Percentiles rank a stretch among this genome's conserved stretches.
Conservation (phyloP, 1,140 invertebrate species). For the Chlorops oryzae region DNA sequence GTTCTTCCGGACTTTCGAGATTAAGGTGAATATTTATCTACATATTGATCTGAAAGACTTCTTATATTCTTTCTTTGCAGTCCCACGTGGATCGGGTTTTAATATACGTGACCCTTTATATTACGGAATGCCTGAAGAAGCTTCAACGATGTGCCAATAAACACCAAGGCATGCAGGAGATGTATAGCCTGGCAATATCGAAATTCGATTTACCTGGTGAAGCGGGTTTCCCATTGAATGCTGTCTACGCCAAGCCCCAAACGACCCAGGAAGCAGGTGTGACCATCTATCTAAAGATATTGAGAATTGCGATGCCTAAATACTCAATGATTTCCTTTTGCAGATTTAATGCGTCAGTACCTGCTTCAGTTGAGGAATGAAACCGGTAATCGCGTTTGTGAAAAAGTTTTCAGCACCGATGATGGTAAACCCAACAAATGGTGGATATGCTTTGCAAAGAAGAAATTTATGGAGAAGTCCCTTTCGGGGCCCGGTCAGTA, state of each 20-base stretch:
- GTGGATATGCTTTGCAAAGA: slow-evolving; percentile 99
- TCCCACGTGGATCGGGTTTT: slow-evolving; percentile 91
- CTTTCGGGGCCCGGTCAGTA: slow-evolving; percentile 52
- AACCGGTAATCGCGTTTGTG: slow-evolving; percentile 81
- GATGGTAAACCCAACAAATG: slow-evolving; percentile 97
- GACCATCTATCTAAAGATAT: slow-evolving; percentile 6
- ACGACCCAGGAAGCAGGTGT: slow-evolving; percentile 70
- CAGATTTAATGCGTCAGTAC: slow-evolving; percentile 89
- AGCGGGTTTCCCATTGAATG: slow-evolving; percentile 91
- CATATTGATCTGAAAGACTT: background rate
- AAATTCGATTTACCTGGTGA: slow-evolving; percentile 98
- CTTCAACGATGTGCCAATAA: slow-evolving; percentile 87
- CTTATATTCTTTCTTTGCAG: slow-evolving; percentile 51
- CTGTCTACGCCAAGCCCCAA: slow-evolving; percentile 89
- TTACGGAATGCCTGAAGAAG: slow-evolving; percentile 95
- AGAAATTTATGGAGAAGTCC: slow-evolving; percentile 99
- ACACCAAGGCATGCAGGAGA: slow-evolving; percentile 86
- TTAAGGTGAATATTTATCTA: slow-evolving; percentile 63
- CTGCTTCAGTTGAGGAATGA: slow-evolving; percentile 93
- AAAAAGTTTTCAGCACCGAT: slow-evolving; percentile 83
- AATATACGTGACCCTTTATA: slow-evolving; percentile 98
- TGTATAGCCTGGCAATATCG: slow-evolving; percentile 91
- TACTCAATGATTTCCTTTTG: slow-evolving; percentile 32
- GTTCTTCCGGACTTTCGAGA: slow-evolving; percentile 98
- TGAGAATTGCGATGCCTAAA: background rate